Evolutionary conservation across 2,113 vertebrate species (phyloP).

Genomic region (Eubucco bourcierii): DNA sequence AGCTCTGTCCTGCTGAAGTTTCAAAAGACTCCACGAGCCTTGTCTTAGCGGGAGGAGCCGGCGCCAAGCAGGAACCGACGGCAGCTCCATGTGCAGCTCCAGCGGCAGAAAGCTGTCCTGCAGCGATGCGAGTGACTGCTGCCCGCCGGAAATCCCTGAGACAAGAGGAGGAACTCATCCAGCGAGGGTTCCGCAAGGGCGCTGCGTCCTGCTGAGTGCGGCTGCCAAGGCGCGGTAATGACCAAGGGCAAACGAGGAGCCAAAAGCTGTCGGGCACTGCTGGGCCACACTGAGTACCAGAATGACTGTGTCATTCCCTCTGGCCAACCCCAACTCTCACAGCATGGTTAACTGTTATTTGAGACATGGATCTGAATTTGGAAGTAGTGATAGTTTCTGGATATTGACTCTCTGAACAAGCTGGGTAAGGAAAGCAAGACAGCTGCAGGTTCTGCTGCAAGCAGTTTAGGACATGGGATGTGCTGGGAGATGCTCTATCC

Average conservation of each 20-base stretch:
- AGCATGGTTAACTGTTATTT: background rate
- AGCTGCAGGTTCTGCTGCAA: background rate
- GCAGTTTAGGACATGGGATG: fast-evolving
- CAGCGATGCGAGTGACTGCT: background rate
- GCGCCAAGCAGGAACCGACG: fast-evolving
- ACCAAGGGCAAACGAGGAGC: background rate
- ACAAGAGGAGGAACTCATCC: background rate
- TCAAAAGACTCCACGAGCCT: background rate
- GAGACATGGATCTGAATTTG: background rate
- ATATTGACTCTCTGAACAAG: background rate
- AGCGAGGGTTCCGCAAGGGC: background rate
- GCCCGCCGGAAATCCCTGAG: background rate
- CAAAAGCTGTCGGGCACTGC: background rate
- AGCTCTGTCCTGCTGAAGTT: background rate
- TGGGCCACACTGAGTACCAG: background rate
- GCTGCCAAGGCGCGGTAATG: background rate
- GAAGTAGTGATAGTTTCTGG: background rate
- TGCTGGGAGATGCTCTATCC: background rate
- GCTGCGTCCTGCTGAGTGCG: fast-evolving
- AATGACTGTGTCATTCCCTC: background rate
- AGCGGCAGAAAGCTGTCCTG: background rate
- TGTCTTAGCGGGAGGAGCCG: background rate
- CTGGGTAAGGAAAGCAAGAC: background rate
- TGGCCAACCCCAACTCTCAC: background rate
- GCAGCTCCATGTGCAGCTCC: fast-evolving